Evolutionary conservation across 2,888 invertebrate species (phyloP), one percentile per base, ranked within the genome.

Genomic region (Toxonevra muliebris): DNA sequence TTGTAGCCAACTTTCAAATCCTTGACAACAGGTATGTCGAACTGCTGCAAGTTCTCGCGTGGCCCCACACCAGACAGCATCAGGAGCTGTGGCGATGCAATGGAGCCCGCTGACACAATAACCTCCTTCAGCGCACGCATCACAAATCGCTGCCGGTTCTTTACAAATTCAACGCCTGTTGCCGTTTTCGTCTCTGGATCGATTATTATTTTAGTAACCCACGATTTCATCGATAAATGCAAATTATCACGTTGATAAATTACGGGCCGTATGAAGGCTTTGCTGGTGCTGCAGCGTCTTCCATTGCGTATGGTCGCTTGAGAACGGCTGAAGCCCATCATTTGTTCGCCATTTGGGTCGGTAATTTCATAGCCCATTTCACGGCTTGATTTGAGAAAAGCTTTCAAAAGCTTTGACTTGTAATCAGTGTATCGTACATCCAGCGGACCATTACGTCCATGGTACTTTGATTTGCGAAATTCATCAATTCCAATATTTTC

Each of bases 31-130:
- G 87, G 82, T 62, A 95, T 92, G 3, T 87, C 87, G 9, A 89
- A 77, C 43, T 88, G 84, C 19, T 83, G 76, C 7, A 93, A 84
- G 77, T 92, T 89, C 0, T 88, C 86, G 42, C 80, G 84, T 0
- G 93, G 93, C 0, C 93, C 93, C 41, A 95, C 86, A 12, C 96
- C 96, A 0, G 95, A 95, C 13, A 95, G 82, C 93, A 95, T 92
- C 57, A 96, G 83, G 4, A 96, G 82, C 80, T 96, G 95, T 0
- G 96, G 94, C 1, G 94, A 93, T 74, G 93, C 94, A 41, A 96
- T 90, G 0, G 92, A 86, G 3, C 96, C 96, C 0, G 94, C 94
- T 9, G 92, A 89, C 41, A 95, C 83, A 63, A 96, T 88, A 1
- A 96, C 89, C 84, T 94, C 95, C 73, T 91, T 93, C 13, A 86